Conservation (phyloP, 2,888 invertebrate genomes). For the Tryphoninae sp. region DNA sequence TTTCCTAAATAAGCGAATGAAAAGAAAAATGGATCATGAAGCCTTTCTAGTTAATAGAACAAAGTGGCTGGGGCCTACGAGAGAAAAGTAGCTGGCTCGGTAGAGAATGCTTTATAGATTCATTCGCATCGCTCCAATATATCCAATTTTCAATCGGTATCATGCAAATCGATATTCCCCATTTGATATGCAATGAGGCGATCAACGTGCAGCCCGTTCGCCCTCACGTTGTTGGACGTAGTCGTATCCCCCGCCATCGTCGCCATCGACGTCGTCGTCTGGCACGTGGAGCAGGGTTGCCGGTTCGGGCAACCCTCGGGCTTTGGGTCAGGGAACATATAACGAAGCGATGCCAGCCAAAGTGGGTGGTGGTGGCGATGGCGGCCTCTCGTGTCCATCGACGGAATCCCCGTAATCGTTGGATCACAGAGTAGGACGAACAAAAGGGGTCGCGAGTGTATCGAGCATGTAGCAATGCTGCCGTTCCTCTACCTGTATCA, state of each 20-base stretch:
- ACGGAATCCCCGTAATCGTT: conserved; percentile 38
- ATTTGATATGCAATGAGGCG: conserved; percentile 80
- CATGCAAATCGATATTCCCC: conserved; percentile 74
- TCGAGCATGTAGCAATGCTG: conserved; percentile 23
- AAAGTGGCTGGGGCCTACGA: conserved; percentile 33
- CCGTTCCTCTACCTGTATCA: conserved; percentile 36
- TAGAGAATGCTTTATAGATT: background rate
- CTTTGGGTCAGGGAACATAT: conserved; percentile 12
- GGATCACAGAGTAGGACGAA: conserved; percentile 37
- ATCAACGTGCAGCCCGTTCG: conserved; percentile 76
- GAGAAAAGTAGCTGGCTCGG: conserved; percentile 36
- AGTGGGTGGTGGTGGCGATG: conserved; percentile 26
- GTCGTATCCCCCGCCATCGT: background rate
- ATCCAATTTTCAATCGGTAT: conserved; percentile 74
- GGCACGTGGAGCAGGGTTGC: conserved; percentile 24
- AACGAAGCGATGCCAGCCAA: conserved; percentile 17
- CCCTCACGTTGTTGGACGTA: conserved; percentile 45
- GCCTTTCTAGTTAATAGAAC: too few relatives aligned
- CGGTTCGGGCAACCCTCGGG: background rate
- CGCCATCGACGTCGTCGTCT: conserved; percentile 31
- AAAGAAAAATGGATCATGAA: too few relatives aligned
- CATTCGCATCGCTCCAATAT: conserved; percentile 51
- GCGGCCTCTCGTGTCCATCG: conserved; percentile 19
- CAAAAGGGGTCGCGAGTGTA: conserved; percentile 6
- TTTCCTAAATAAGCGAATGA: too few relatives aligned